phyloP scores from a whole-genome alignment of 2,113 vertebrate species.

The Apteryx mantelli region DNA sequence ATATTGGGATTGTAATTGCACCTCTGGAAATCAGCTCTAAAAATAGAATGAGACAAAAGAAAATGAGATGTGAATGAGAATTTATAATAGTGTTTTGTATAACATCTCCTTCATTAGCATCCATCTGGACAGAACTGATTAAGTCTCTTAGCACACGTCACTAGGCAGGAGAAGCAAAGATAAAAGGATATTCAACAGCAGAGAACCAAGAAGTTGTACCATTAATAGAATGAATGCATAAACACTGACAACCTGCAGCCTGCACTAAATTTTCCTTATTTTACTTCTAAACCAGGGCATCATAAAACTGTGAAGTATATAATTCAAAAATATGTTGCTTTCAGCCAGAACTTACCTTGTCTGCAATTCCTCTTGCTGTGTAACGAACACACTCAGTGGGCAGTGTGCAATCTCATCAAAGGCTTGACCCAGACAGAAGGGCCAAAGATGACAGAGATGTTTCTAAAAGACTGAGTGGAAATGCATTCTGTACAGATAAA shows the following conservation, averaged over 20 bases:
- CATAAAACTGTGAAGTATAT: not conserved
- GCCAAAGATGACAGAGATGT: not conserved
- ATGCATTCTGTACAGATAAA: not conserved
- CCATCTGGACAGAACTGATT: conserved; percentile 71
- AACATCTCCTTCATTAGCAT: conserved; percentile 65
- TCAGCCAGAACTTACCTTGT: not conserved
- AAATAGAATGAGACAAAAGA: conserved; percentile 68
- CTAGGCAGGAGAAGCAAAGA: conserved; percentile 51
- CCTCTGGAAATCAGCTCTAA: conserved; percentile 55
- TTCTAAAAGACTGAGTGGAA: not conserved
- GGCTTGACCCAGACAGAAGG: not conserved
- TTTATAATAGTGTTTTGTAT: conserved; percentile 60
- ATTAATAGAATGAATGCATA: not conserved
- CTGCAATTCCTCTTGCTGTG: not conserved
- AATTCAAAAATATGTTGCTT: not conserved
- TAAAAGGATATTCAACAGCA: conserved; percentile 53
- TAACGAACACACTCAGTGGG: not conserved
- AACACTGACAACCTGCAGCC: not conserved
- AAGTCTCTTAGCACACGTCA: conserved; percentile 53
- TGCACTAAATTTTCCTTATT: not conserved
- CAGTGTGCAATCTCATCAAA: not conserved
- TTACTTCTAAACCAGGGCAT: not conserved
- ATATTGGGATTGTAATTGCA: conserved; percentile 29
- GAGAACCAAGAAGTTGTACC: conserved; percentile 22
- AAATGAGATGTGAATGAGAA: conserved; percentile 54